Conservation (phyloP, 30 jellyfish, hydroid and myxozoan genomes). For the Haliclystus octoradiatus region DNA sequence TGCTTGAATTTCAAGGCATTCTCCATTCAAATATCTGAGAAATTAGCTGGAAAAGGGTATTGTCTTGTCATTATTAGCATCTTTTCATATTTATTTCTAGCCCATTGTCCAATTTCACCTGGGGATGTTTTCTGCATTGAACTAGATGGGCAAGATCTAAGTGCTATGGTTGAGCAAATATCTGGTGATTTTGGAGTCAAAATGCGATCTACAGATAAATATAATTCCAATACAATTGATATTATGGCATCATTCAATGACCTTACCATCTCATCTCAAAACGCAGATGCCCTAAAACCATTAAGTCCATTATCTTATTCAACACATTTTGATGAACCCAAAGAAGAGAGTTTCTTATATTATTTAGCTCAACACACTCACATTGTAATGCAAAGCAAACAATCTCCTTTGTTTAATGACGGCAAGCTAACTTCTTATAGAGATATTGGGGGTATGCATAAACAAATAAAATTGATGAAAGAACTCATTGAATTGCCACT, state of each 20-base stretch:
- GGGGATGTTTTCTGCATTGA: slow-evolving; percentile 1
- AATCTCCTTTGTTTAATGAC: not conserved
- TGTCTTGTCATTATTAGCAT: too few species aligned
- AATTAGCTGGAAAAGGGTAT: too few species aligned
- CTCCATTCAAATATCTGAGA: too few species aligned
- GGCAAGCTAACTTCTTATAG: not conserved
- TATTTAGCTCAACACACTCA: too few species aligned
- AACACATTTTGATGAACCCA: not conserved
- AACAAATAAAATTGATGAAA: slow-evolving; percentile 20
- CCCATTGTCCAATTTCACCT: slow-evolving; percentile 1
- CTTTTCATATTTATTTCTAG: slow-evolving; percentile 4
- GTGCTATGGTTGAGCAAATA: not conserved
- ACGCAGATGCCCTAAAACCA: not conserved
- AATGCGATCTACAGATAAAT: not conserved
- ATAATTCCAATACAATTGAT: too few species aligned
- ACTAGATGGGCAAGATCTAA: not conserved
- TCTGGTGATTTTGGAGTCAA: slow-evolving; percentile 10
- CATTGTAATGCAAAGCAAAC: not conserved
- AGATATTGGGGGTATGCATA: slow-evolving; percentile 31
- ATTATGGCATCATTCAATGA: not conserved
- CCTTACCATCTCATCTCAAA: not conserved
- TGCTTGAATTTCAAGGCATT: too few species aligned
- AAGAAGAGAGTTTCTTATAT: not conserved
- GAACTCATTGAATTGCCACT: slow-evolving; percentile 33
- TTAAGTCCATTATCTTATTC: not conserved